These are phyloP conservation scores for Plodia interpunctella DNA, from an alignment of 1,140 invertebrate genomes.

Conservation along the genomic window DNA sequence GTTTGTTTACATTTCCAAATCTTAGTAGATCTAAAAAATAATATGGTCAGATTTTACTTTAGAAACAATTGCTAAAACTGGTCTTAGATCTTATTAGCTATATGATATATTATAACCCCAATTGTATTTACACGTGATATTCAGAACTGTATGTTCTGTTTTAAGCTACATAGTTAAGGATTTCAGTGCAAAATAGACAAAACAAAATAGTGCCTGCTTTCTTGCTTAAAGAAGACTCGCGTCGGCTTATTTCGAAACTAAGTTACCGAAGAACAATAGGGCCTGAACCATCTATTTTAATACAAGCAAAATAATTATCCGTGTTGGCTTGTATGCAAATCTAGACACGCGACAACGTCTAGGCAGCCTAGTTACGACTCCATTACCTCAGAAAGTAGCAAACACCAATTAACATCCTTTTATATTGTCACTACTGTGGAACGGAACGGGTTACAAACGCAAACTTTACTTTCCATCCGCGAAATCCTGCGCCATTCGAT, in stretches of 20 bases:
- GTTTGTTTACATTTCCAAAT: no score
- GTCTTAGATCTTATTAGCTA: no score
- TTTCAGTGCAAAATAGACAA: no score
- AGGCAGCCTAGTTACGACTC: constrained; percentile 42
- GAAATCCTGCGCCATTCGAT: constrained; percentile 18
- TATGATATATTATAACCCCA: no score
- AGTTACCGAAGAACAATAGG: background rate
- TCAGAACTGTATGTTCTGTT: no score
- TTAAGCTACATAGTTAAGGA: no score
- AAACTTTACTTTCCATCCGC: constrained; percentile 1
- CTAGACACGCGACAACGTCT: constrained; percentile 29
- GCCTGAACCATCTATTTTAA: background rate
- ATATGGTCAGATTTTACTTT: no score
- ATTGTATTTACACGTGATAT: no score
- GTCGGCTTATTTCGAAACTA: background rate
- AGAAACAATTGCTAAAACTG: no score
- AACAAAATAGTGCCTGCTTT: background rate
- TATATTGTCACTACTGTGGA: constrained; percentile 30
- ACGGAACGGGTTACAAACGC: constrained; percentile 3
- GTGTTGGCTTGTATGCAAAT: constrained; percentile 1
- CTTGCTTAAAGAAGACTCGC: background rate
- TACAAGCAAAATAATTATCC: constrained; percentile 3
- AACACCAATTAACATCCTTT: constrained; percentile 52
- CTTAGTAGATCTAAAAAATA: no score
- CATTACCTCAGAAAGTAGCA: constrained; percentile 33